These are phyloP conservation scores for Sesia apiformis DNA, from an alignment of 2,888 invertebrate species.

Conservation along the genomic window DNA sequence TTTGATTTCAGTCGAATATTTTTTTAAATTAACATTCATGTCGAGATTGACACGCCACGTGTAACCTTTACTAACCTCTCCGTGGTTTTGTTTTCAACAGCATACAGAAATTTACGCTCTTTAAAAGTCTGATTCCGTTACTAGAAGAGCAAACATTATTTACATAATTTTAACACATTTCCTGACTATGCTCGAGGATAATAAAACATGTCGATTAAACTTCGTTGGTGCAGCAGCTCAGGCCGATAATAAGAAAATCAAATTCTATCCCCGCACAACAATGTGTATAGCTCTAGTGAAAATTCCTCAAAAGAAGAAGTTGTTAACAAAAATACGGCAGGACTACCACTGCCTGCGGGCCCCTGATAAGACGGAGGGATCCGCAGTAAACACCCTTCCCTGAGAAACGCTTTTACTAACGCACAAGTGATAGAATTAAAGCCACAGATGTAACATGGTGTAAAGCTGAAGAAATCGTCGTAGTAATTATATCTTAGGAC, in stretches of 20 bases:
- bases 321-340: slow-evolving; percentile 67
- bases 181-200: not conserved
- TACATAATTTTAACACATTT: not conserved
- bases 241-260: slow-evolving; percentile 39
- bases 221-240: not conserved
- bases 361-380: slow-evolving; percentile 51
- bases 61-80: too few species aligned
- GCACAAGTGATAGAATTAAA: not conserved
- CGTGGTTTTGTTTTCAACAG: too few species aligned
- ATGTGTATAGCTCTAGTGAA: slow-evolving; percentile 36
- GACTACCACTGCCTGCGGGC: slow-evolving; percentile 51
- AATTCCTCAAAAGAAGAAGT: slow-evolving; percentile 60
- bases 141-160: too few species aligned
- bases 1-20: too few species aligned
- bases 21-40: too few species aligned
- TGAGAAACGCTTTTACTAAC: not conserved
- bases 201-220: not conserved
- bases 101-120: too few species aligned
- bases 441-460: not conserved
- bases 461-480: not conserved
- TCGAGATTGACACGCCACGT: too few species aligned
- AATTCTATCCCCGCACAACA: slow-evolving; percentile 39
- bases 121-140: too few species aligned
- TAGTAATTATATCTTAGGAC: too few species aligned
- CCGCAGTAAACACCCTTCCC: slow-evolving; percentile 38